Percentiles rank a stretch among this genome's conserved stretches.
These are phyloP conservation scores for Adelognathus sp. DNA, from an alignment of 2,888 invertebrate species.

Conservation along the genomic window DNA sequence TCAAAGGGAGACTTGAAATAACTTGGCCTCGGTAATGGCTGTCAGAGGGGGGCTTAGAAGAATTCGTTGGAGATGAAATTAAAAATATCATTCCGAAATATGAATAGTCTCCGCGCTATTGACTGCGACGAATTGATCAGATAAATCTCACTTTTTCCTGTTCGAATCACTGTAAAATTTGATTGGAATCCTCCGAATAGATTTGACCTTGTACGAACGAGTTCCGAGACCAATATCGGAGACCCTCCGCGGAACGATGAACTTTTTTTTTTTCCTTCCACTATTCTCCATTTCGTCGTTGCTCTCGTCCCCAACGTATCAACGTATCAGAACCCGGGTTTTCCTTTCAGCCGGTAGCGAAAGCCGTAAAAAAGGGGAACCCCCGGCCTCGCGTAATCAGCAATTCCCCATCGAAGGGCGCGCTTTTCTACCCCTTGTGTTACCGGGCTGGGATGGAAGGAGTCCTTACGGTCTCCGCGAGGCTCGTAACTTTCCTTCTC, in stretches of 20 bases:
- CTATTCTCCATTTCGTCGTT: slow-evolving; percentile 1
- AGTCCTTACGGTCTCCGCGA: slow-evolving; percentile 16
- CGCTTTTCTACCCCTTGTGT: slow-evolving; percentile 53
- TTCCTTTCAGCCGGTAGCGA: slow-evolving; percentile 31
- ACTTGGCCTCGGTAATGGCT: too few relatives aligned
- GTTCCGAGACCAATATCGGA: slow-evolving; percentile 6
- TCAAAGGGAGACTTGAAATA: too few relatives aligned
- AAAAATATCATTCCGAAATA: neutral
- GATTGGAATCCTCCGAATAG: slow-evolving; percentile 18
- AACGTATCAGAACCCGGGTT: slow-evolving; percentile 5
- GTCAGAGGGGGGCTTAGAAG: neutral
- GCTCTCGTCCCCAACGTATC: neutral
- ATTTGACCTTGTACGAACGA: slow-evolving; percentile 13
- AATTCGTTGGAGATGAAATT: neutral
- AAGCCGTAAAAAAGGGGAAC: slow-evolving; percentile 57
- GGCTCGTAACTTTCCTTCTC: slow-evolving; percentile 37
- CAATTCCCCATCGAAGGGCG: slow-evolving; percentile 60
- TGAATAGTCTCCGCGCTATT: neutral
- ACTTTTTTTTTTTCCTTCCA: neutral
- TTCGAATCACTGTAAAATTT: slow-evolving; percentile 8
- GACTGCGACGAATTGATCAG: neutral
- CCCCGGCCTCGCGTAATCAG: slow-evolving; percentile 60
- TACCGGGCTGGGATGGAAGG: slow-evolving; percentile 10
- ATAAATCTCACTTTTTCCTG: neutral
- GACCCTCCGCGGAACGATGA: neutral